Evolutionary conservation across 2,113 vertebrate genomes (phyloP), one percentile per base, ranked within the genome.

Genomic region (Gobiocypris rarus): DNA sequence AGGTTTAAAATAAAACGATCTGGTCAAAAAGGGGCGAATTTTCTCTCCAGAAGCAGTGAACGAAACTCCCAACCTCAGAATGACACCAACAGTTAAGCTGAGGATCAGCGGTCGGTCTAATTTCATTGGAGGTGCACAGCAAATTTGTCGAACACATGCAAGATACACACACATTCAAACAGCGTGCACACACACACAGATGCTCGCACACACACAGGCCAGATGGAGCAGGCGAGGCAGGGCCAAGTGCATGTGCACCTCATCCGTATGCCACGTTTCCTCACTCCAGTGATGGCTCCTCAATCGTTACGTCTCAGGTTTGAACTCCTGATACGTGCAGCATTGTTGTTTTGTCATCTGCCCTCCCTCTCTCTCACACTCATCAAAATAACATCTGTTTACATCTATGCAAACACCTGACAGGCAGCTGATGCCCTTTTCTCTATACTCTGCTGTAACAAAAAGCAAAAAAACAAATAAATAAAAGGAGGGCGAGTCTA

Each of bases 331-430:
- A 79, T 5, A 63, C 84, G 76, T 84, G 86, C 86, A 48, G 31
- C 41, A 89, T 91, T 90, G 88, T 92, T 89, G 86, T 86, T 92
- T 90, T 82, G n/a, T 79, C 43, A 26, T 48, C 28, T 59, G 14
- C 73, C 71, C 75, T 48, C 75, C 48, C 71, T 38, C 34, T 28
- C 86, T 74, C 87, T 84, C 86, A 78, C 82, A 82, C 86, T 89
- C 90, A 92, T 93, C 92, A 94, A 93, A 94, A 94, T 93, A 94
- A 94, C 94, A 95, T 94, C 94, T 94, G 94, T 92, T 90, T 88
- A 88, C 89, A 82, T 91, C 90, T 87, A 91, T 88, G 90, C 90
- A 93, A 88, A 92, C 92, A 94, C 93, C 94, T 93, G 92, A 92
- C 89, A 84, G 87, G 88, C 93, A 94, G 92, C 93, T 93, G 94